Base-by-base conservation (phyloP, 1,140 invertebrate genomes). In the Heliconius nattereri region DNA sequence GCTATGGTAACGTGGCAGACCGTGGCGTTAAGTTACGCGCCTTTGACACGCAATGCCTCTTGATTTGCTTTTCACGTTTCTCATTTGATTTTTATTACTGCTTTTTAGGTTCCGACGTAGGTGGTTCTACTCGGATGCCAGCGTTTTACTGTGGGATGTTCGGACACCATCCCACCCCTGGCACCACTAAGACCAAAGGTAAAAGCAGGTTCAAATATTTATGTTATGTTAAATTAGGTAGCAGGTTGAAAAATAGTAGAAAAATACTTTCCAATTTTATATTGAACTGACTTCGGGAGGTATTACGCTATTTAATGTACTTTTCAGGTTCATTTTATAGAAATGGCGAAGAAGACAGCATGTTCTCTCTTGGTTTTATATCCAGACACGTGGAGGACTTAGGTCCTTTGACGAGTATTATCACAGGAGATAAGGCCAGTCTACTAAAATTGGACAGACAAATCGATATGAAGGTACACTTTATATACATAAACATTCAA, bases 51-150 rank as follows among this genome's bases (percentile, higher is more conserved):
- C 32, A 35, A 35, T 35, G 32, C 32, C 32, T 35, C 32, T 6
- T 7, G 32, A 35, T 35, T 35, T 20, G 49, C 7, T 52, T 52
- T 2, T 19, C 19, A 20, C 29, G 9, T 20, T 71, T 29, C 26
- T 71, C 5, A 52, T 16, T 16, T 45, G 9, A 16, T 45, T 45
- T 45, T 7, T 54, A 54, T 20, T 20, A 54, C 52, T n/a, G n/a
- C 32, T 72, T 72, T 3, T 45, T 73, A 95, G 95, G 95, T 78
- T 98, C 98, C 1, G 99, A 99, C 92, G 97, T 99, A 82, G 99
- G 98, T n/a, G 99, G 99, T 1, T 99, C 98, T 5, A 97, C 98
- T 70, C 96, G 99, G 71, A 98, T 99, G 95, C 99, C 99, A 3
- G 96, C 98, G 2, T 98, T 98, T 86, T 99, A 98, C 90, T 99